These are phyloP conservation scores for Chymomyza fuscimana DNA, from an alignment of 2,888 invertebrate species.

Conservation along the genomic window DNA sequence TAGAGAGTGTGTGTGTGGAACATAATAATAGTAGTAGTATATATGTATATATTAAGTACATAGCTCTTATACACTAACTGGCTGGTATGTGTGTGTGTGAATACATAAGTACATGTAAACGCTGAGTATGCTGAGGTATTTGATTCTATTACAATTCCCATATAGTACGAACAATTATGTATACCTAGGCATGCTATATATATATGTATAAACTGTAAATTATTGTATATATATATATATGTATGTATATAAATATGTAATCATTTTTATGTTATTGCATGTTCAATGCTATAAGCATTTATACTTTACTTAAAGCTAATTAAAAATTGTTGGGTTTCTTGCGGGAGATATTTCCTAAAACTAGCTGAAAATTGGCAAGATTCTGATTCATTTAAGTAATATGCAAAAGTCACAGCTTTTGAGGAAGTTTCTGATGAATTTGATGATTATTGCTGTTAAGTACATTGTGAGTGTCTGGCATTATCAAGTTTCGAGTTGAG, in stretches of 20 bases:
- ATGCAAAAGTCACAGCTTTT: constrained; percentile 9
- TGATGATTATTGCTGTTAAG: constrained; percentile 7
- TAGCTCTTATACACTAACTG: background rate
- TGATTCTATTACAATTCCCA: constrained; percentile 47
- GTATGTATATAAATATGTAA: constrained; percentile 16
- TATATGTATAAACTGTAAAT: constrained; percentile 16
- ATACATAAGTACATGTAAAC: constrained; percentile 24
- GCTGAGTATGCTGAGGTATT: constrained; percentile 69
- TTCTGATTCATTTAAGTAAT: background rate
- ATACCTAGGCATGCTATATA: constrained; percentile 20
- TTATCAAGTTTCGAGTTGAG: background rate
- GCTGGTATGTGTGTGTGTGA: constrained; percentile 10
- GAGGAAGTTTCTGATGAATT: constrained; percentile 44
- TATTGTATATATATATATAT: constrained; percentile 23
- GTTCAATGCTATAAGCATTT: constrained; percentile 1
- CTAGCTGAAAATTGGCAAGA: constrained; percentile 30
- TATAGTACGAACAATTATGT: constrained; percentile 32
- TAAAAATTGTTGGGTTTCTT: constrained; percentile 3
- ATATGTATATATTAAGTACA: background rate
- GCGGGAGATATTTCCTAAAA: background rate
- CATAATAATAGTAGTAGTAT: background rate
- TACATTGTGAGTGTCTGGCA: background rate
- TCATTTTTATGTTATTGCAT: background rate
- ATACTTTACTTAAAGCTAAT: background rate
- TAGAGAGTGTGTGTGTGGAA: background rate